Base-by-base conservation (phyloP, 2,888 invertebrate species). In the Chrysolina haemoptera region DNA sequence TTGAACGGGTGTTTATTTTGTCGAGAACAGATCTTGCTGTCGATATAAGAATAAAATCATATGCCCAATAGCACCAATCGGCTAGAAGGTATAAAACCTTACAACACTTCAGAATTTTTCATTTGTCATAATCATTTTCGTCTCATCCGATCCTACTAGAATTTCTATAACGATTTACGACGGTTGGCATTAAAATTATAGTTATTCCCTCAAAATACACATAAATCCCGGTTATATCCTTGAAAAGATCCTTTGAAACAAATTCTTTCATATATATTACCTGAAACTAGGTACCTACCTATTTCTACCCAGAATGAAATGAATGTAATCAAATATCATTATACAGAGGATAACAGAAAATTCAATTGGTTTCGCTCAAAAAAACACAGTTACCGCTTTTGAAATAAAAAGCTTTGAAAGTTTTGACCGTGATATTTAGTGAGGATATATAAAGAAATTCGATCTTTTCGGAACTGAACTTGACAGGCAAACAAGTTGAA, bases 241-340 rank as follows among this genome's bases (percentile, higher is more conserved):
- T 59, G 59, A 59, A 59, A 59, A 59, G 59, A 11, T 35, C 59
- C 12, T 59, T 59, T 59, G 59, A 59, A 35, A 53, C 59, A 59
- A 59, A 27, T n/a, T 35, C n/a, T 46, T 46, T 9, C 27, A 59
- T 12, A 59, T 1, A 59, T 59, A 59, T 14, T 59, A 59, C 59
- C 59, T 59, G 59, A 59, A 59, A 35, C 59, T 59, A 16, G 59
- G 14, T 59, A 59, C 59, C 59, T 46, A 46, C 46, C 46, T 46
- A 46, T 46, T 46, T 46, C 14, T 59, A 35, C 59, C 59, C 2
- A 27, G 59, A 59, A 59, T 27, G 27, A 27, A 16, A 59, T 27
- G 59, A 59, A 59, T 59, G 27, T 27, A 59, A 59, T 59, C 59
- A 35, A 27, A 14, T 27, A 59, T 59, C 59, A 59, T 59, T 59